Conservation (phyloP, 2,888 invertebrate species). For the Suillia variegata region DNA sequence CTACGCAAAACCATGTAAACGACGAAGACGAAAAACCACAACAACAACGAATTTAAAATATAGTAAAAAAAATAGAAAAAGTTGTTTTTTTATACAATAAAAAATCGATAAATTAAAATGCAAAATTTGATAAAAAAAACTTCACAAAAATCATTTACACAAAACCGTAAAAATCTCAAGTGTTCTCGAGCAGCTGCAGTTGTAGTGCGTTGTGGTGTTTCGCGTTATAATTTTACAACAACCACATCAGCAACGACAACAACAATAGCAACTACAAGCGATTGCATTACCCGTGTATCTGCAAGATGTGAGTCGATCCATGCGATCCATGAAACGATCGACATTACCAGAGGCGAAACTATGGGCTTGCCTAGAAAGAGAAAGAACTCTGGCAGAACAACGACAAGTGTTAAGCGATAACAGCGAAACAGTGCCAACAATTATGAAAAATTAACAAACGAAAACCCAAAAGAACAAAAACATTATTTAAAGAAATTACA, state of each 20-base stretch:
- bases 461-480: not conserved
- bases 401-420: not conserved
- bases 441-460: not conserved
- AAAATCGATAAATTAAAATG: constrained; percentile 17
- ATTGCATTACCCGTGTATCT: constrained; percentile 8
- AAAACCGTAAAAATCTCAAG: constrained; percentile 15
- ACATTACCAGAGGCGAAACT: constrained; percentile 6
- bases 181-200: constrained; percentile 11
- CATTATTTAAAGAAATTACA: not conserved
- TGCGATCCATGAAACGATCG: not conserved
- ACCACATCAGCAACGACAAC: no score
- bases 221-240: no score
- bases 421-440: not conserved
- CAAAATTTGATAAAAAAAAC: constrained; percentile 18
- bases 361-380: constrained; percentile 55
- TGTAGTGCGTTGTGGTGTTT: constrained; percentile 4
- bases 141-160: constrained; percentile 12
- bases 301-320: constrained; percentile 8
- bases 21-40: not conserved
- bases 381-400: constrained; percentile 36
- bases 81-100: not conserved
- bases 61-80: constrained; percentile 1
- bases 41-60: constrained; percentile 2
- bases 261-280: not conserved
- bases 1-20: not conserved